These are phyloP conservation scores for Andrena camellia DNA, from an alignment of 2,888 invertebrate species.

Conservation along the genomic window DNA sequence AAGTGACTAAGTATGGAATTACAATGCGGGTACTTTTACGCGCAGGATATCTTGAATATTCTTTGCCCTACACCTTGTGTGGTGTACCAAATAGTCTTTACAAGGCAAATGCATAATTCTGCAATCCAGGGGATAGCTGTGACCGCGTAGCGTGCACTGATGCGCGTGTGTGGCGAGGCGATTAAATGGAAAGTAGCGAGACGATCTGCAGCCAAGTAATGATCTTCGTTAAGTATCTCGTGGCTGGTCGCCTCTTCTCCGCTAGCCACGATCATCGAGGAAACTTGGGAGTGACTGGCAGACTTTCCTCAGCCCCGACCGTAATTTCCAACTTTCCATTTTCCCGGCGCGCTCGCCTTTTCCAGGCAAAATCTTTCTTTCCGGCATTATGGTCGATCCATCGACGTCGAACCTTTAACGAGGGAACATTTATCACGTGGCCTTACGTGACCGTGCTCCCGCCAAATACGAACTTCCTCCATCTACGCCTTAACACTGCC, in stretches of 20 bases:
- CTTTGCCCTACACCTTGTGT: background rate
- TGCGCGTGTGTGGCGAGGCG: constrained; percentile 55
- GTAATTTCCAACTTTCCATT: constrained; percentile 70
- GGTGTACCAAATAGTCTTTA: background rate
- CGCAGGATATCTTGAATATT: background rate
- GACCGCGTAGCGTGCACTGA: constrained; percentile 1
- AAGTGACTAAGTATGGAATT: background rate
- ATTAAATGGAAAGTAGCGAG: constrained; percentile 70
- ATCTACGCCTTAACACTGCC: background rate
- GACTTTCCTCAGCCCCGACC: constrained; percentile 36
- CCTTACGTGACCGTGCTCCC: constrained; percentile 20
- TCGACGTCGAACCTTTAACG: constrained; percentile 39
- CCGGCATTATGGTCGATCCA: constrained; percentile 21
- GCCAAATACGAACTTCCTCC: constrained; percentile 37
- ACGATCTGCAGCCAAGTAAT: constrained; percentile 65
- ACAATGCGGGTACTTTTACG: background rate
- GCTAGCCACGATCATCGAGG: constrained; percentile 50
- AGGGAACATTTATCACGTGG: constrained; percentile 39
- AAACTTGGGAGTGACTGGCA: constrained; percentile 53
- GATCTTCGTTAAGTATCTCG: constrained; percentile 67
- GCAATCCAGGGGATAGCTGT: constrained; percentile 1
- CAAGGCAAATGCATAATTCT: constrained; percentile 13
- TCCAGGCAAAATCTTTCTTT: constrained; percentile 44
- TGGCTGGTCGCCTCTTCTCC: constrained; percentile 50
- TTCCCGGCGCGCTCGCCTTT: constrained; percentile 48